Evolutionary conservation across 2,797 vertebrate species (phyloP).

Genomic region (Ispidina lecontei): DNA sequence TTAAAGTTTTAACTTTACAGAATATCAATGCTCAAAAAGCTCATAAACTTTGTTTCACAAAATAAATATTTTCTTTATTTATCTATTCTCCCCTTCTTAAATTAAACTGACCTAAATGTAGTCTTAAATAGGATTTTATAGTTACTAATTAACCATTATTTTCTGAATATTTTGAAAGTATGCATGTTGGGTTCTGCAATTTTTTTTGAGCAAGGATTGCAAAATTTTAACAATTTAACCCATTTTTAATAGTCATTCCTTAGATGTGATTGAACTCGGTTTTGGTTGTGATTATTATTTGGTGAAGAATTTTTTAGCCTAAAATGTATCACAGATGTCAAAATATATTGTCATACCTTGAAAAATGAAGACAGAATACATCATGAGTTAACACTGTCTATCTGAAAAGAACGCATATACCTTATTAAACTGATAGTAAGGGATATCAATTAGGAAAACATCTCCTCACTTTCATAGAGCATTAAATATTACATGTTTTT

Average conservation of each 20-base stretch:
- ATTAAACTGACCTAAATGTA: neutral
- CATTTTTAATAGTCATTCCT: neutral
- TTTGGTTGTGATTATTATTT: neutral
- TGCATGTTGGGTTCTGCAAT: neutral
- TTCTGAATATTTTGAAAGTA: neutral
- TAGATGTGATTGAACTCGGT: neutral
- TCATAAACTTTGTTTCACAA: neutral
- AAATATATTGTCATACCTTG: neutral
- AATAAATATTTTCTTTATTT: neutral
- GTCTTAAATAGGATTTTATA: neutral
- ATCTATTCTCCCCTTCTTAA: neutral
- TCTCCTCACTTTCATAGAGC: neutral
- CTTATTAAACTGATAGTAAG: neutral
- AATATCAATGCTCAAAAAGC: neutral
- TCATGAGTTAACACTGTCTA: neutral
- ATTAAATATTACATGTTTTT: neutral
- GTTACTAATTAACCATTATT: neutral
- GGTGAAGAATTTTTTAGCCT: neutral
- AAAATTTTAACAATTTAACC: neutral
- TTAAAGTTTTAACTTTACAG: neutral
- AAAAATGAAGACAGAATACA: neutral
- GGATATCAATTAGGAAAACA: neutral
- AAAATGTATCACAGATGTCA: neutral
- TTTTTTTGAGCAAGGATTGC: fast-evolving
- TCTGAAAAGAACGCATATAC: neutral